These are phyloP conservation scores for Timandra comae DNA, from an alignment of 2,888 invertebrate species.

Conservation along the genomic window DNA sequence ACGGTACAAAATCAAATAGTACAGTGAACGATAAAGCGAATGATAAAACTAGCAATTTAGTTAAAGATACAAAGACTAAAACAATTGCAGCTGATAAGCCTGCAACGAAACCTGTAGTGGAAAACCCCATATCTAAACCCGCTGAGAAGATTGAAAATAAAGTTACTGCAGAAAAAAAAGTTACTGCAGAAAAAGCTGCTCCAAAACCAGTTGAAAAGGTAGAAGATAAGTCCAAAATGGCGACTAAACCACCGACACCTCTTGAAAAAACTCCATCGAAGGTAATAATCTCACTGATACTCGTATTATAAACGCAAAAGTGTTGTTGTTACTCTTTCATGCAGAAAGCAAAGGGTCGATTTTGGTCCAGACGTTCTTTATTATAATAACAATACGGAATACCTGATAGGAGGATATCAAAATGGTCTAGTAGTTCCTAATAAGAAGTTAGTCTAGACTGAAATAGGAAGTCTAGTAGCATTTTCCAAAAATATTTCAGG, in stretches of 20 bases:
- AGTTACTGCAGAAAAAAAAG: constrained; percentile 18
- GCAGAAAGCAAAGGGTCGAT: too few relatives aligned
- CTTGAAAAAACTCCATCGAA: constrained; percentile 59
- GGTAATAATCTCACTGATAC: constrained; percentile 44
- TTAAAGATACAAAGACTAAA: constrained; percentile 26
- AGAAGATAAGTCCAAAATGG: constrained; percentile 58
- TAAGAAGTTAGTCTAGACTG: too few relatives aligned
- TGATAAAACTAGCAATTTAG: constrained; percentile 25
- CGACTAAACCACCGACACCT: constrained; percentile 63
- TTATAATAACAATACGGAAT: too few relatives aligned
- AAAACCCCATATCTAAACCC: constrained; percentile 15
- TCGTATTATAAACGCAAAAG: too few relatives aligned
- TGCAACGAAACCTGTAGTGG: constrained; percentile 14
- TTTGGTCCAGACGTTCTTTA: too few relatives aligned
- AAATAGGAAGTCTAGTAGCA: too few relatives aligned
- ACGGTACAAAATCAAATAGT: constrained; percentile 40
- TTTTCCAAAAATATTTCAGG: too few relatives aligned
- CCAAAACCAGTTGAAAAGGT: constrained; percentile 35
- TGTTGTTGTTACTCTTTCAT: too few relatives aligned
- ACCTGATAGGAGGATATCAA: too few relatives aligned
- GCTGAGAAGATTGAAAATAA: constrained; percentile 13
- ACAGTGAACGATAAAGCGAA: constrained; percentile 32
- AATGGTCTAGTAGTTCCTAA: too few relatives aligned
- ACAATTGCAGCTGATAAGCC: constrained; percentile 30
- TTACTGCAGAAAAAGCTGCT: constrained; percentile 22